A percentile compares a stretch with the other conserved stretches of the same genome.
Evolutionary conservation across 53 echinoderm and acorn worm genomes (phyloP).

Genomic region (Astropecten irregularis): DNA sequence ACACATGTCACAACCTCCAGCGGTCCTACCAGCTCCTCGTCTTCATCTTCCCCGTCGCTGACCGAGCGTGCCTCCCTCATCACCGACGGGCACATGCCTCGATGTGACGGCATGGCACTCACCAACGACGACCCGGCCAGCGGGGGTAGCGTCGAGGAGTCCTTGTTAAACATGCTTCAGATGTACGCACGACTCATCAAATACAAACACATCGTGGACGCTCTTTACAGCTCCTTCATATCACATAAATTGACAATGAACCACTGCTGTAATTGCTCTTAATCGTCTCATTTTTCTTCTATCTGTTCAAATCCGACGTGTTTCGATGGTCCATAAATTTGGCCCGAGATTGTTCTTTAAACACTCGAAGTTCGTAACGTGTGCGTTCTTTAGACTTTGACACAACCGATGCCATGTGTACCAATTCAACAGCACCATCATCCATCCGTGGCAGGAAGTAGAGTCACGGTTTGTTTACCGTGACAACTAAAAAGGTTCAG

Average conservation of each 20-base stretch:
- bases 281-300: no score
- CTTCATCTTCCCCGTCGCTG: neutral
- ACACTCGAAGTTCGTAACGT: conserved; percentile 18
- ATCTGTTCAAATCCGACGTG: neutral
- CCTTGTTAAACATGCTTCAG: conserved; percentile 5
- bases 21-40: neutral
- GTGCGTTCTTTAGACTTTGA: conserved; percentile 37
- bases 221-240: no score
- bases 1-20: conserved; percentile 8
- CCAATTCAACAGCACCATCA: no score
- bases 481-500: no score
- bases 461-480: no score
- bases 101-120: neutral
- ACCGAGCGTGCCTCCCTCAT: neutral
- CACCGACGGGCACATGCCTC: neutral
- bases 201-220: no score
- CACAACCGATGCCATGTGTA: no score
- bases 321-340: neutral
- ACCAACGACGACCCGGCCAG: neutral
- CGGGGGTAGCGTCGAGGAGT: neutral
- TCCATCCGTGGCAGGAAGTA: no score
- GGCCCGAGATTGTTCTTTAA: conserved; percentile 17
- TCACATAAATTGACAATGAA: conserved; percentile 13
- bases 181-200: no score
- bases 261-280: neutral